phyloP scores from a whole-genome alignment of 2,113 vertebrate species.

The Seriola aureovittata region DNA sequence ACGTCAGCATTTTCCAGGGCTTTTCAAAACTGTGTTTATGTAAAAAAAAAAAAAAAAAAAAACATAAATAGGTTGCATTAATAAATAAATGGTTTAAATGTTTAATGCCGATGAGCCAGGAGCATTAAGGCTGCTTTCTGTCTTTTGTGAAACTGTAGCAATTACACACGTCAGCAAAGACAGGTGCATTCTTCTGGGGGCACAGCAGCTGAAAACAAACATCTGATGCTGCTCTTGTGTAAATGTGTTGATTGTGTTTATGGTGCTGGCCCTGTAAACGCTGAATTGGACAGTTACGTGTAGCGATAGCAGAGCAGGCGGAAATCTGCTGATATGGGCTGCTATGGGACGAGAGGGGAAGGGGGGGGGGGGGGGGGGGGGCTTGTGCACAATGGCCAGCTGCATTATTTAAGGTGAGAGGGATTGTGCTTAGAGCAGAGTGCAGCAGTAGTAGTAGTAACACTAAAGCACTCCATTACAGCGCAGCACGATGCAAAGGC shows the following conservation, averaged over 20 bases:
- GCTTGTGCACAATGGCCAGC: constrained; percentile 73
- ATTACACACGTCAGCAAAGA: constrained; percentile 7
- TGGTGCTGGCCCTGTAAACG: constrained; percentile 57
- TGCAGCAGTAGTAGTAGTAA: constrained; percentile 71
- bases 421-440: constrained; percentile 75
- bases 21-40: neutral
- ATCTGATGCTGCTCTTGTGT: constrained; percentile 37
- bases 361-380: neutral
- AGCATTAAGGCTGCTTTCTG: neutral
- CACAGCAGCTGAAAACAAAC: constrained; percentile 44
- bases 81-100: constrained; percentile 26
- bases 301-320: constrained; percentile 53
- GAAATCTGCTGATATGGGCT: constrained; percentile 78
- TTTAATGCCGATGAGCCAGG: constrained; percentile 11
- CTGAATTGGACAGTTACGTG: constrained; percentile 68
- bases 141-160: constrained; percentile 3
- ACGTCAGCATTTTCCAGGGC: neutral
- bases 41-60: constrained; percentile 5
- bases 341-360: constrained; percentile 30
- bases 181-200: constrained; percentile 1
- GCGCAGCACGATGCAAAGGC: constrained; percentile 42
- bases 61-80: constrained; percentile 1
- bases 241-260: constrained; percentile 59
- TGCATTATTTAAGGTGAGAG: constrained; percentile 80
- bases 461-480: constrained; percentile 60